phyloP scores from a whole-genome alignment of 2,888 invertebrate species.

The Elmis aenea region DNA sequence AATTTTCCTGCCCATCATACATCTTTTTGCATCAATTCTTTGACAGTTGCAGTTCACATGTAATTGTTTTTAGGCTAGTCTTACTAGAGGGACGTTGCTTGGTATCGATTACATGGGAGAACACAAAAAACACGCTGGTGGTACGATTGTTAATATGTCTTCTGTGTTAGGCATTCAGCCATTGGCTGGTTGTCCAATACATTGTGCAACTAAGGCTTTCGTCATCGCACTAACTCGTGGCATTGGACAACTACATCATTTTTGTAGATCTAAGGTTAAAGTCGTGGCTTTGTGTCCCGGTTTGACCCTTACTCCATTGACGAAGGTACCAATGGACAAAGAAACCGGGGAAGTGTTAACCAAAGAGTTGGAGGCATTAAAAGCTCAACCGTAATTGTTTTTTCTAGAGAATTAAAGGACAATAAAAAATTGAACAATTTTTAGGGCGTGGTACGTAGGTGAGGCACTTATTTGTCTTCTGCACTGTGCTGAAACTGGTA shows the following conservation, averaged over 20 bases:
- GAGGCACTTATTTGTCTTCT: constrained; percentile 40
- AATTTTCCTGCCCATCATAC: too few relatives aligned
- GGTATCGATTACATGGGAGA: constrained; percentile 7
- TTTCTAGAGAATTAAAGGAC: not conserved
- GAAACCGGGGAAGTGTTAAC: not conserved
- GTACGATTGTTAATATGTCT: constrained; percentile 2
- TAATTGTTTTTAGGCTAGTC: constrained; percentile 9
- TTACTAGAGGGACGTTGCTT: constrained; percentile 30
- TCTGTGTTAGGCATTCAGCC: not conserved
- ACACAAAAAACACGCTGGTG: constrained; percentile 3
- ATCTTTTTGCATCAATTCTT: too few relatives aligned
- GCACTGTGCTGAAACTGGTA: constrained; percentile 48
- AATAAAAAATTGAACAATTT: constrained; percentile 33
- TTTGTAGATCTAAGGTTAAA: constrained; percentile 4
- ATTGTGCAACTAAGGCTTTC: constrained; percentile 4
- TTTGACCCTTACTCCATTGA: not conserved
- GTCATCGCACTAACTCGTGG: constrained; percentile 5
- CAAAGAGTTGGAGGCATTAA: not conserved
- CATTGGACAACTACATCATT: constrained; percentile 2
- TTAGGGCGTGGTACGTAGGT: constrained; percentile 30
- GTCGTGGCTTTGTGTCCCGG: constrained; percentile 3
- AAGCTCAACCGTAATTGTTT: constrained; percentile 4
- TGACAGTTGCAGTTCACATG: not conserved
- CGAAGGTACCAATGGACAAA: not conserved
- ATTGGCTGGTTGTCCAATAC: constrained; percentile 1